Evolutionary conservation across 2,797 vertebrate species (phyloP), one percentile per base, ranked within the genome.

Genomic region (Syngnathus acus): DNA sequence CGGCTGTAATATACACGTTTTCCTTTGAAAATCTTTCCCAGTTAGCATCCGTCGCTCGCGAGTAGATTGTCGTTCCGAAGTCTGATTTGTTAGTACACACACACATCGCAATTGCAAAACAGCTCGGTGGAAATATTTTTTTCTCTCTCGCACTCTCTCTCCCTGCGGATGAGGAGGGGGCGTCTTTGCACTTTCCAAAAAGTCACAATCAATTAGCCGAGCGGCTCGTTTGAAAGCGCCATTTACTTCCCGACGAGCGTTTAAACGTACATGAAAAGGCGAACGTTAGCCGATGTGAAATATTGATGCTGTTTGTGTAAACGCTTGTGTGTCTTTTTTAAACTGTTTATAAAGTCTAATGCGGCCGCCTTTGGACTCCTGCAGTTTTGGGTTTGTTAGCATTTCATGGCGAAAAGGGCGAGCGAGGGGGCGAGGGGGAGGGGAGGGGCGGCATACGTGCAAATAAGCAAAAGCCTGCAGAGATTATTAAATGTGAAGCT

Each of bases 251-350:
- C 71, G 78, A 87, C 71, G 79, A 86, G 79, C 84, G 79, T 81
- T 83, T 88, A 84, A 84, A 68, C 39, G 78, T 42, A 82, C 81
- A 85, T 84, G 75, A 85, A 85, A 87, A 82, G 78, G 80, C 74
- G 78, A 75, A 76, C 71, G 79, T 91, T 90, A 90, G 65, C 77
- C 79, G 78, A 65, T 59, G 81, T 93, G 75, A 91, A 93, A 92
- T 89, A 92, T 93, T 89, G 74, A 92, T 91, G 84, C 69, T 91
- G 90, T 92, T 93, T 91, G 89, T 90, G 85, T 86, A 77, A 88
- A 87, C 78, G 86, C 80, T 65, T 78, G 90, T 88, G 86, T 85
- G 86, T 85, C 77, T 67, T 75, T 71, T 88, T 88, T 87, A 32
- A 88, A 88, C 88, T 90, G 86, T 89, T 91, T 90, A 89, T 89